Base-by-base conservation (phyloP, 2,888 invertebrate species). In the Melieria omissa region DNA sequence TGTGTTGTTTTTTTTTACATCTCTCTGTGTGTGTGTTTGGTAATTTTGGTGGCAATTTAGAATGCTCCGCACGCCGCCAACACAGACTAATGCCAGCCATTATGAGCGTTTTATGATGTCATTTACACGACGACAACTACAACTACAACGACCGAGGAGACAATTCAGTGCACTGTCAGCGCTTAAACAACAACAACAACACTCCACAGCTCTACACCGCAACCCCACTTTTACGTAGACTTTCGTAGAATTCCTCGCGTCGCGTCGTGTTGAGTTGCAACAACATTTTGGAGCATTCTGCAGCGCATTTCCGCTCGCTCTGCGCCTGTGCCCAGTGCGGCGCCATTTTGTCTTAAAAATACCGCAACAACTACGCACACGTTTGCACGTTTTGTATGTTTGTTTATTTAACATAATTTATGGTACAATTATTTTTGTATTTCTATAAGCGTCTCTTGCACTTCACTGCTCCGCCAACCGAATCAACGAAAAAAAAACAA, bases 341-440 rank as follows among this genome's bases (percentile, higher is more conserved):
- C 9, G 45, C 64, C 46, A 67, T 45, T 67, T 67, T 60, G n/a
- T 45, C 44, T 41, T 49, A 64, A 72, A 66, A 74, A 68, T 74
- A 75, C 74, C 74, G 74, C 73, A 29, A 29, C 29, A 3, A 29
- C 29, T 74, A 73, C 72, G 9, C 16, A 9, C 46, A 14, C n/a
- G 5, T 16, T n/a, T 12, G 44, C 44, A 61, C 44, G 4, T 42
- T 42, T 61, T 16, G 14, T 52, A 52, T 2, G 14, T 8, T 8
- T 52, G 73, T 71, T 73, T 65, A 71, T 62, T 68, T 62, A 63
- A 72, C 54, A 74, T 73, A 68, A 69, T 73, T 71, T 74, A 74
- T 66, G 57, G 58, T 29, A 52, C 52, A 52, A 5, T 65, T 65
- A 55, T 58, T 67, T 54, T 72, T 29, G 49, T 55, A 60, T 61